A percentile compares a stretch with the other conserved stretches of the same genome.
Evolutionary conservation across 2,113 vertebrate genomes (phyloP).

Genomic region (Girardinichthys multiradiatus): DNA sequence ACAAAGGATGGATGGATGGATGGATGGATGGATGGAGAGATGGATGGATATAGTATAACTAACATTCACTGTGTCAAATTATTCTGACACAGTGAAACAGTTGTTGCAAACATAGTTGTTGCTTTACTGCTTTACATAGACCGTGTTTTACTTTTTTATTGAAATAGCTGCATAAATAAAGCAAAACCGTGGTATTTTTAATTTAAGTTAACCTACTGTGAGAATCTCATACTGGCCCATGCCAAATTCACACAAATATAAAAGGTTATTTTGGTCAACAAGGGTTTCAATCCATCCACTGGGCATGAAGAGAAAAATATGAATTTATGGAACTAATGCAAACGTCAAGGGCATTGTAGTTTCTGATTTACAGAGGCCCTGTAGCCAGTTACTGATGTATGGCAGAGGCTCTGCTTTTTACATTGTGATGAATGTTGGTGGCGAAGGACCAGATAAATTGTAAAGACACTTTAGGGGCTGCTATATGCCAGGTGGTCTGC

Average conservation of each 20-base stretch:
- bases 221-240: neutral
- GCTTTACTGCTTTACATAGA: too few species aligned
- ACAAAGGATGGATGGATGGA: too few species aligned
- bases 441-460: conserved; percentile 68
- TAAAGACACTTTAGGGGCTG: conserved; percentile 47
- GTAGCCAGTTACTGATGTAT: conserved; percentile 67
- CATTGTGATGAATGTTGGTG: conserved; percentile 69
- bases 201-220: neutral
- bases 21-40: too few species aligned
- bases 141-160: too few species aligned
- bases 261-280: conserved; percentile 29
- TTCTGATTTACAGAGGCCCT: conserved; percentile 71
- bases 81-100: too few species aligned
- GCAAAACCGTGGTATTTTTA: too few species aligned
- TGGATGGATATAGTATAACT: too few species aligned
- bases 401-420: conserved; percentile 53
- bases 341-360: conserved; percentile 64
- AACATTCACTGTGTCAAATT: too few species aligned
- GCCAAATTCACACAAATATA: conserved; percentile 11
- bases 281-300: conserved; percentile 17
- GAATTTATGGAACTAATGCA: conserved; percentile 62
- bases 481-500: conserved; percentile 37
- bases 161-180: too few species aligned
- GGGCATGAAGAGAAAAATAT: conserved; percentile 34
- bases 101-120: too few species aligned